These are phyloP conservation scores for Tamandua tetradactyla DNA, from an alignment of 2,797 vertebrate species.

Conservation along the genomic window DNA sequence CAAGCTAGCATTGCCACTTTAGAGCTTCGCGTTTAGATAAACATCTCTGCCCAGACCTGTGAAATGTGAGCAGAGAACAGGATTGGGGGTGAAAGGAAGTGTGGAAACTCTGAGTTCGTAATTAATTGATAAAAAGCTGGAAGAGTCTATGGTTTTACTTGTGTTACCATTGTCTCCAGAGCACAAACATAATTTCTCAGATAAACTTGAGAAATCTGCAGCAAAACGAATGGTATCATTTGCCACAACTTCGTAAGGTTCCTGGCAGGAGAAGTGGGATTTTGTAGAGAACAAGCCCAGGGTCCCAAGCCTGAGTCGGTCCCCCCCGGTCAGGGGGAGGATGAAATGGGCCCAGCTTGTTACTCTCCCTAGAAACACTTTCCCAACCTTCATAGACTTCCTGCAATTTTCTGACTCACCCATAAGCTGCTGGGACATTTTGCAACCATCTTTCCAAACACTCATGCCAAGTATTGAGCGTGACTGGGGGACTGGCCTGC, in stretches of 20 bases:
- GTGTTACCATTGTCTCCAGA: slow-evolving; percentile 8
- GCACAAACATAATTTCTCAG: not conserved
- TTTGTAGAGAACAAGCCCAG: not conserved
- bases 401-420: not conserved
- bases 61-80: slow-evolving; percentile 9
- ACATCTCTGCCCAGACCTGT: not conserved
- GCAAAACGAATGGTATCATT: not conserved
- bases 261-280: not conserved
- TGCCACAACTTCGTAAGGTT: not conserved
- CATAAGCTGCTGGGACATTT: not conserved
- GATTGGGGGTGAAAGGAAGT: not conserved
- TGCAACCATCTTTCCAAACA: not conserved
- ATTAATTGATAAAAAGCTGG: not conserved
- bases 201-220: slow-evolving; percentile 1
- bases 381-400: not conserved
- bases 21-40: slow-evolving; percentile 12
- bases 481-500: not conserved
- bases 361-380: not conserved
- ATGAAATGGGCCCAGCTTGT: not conserved
- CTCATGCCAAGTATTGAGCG: not conserved
- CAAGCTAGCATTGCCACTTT: not conserved
- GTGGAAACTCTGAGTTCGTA: not conserved
- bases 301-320: not conserved
- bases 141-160: not conserved
- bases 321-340: not conserved